Evolutionary conservation across 2,888 invertebrate genomes (phyloP).

Genomic region (Acanthosepion pharaonis): DNA sequence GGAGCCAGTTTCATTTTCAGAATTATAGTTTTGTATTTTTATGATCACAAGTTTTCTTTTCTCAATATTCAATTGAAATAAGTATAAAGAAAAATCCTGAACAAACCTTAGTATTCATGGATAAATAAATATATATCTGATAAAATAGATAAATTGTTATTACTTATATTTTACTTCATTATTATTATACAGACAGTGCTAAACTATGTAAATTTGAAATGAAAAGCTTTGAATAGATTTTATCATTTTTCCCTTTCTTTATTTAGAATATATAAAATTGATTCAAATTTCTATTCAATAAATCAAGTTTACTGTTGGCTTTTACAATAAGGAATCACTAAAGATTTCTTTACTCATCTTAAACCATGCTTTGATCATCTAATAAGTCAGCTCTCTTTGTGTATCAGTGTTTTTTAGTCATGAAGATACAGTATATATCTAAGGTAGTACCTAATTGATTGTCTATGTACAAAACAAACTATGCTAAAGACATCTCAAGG

Average conservation of each 20-base stretch:
- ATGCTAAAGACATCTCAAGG: too few relatives aligned
- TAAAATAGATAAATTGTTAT: background rate
- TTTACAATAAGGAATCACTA: background rate
- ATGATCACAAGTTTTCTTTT: background rate
- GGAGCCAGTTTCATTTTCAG: background rate
- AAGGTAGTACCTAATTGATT: too few relatives aligned
- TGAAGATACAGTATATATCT: too few relatives aligned
- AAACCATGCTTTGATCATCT: background rate
- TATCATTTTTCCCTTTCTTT: background rate
- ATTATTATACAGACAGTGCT: background rate
- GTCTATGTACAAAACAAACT: too few relatives aligned
- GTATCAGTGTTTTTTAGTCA: background rate
- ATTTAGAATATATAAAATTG: too few relatives aligned
- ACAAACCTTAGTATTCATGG: background rate
- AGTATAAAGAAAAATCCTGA: background rate
- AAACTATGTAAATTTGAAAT: background rate
- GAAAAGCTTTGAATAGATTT: too few relatives aligned
- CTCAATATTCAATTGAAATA: background rate
- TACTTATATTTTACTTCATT: background rate
- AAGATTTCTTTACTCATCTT: background rate
- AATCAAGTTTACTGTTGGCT: background rate
- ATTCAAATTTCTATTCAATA: background rate
- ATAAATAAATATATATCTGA: background rate
- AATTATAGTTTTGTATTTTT: background rate
- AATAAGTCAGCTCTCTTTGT: background rate